phyloP scores from a whole-genome alignment of 2,113 vertebrate genomes.

The Proterorhinus semilunaris region DNA sequence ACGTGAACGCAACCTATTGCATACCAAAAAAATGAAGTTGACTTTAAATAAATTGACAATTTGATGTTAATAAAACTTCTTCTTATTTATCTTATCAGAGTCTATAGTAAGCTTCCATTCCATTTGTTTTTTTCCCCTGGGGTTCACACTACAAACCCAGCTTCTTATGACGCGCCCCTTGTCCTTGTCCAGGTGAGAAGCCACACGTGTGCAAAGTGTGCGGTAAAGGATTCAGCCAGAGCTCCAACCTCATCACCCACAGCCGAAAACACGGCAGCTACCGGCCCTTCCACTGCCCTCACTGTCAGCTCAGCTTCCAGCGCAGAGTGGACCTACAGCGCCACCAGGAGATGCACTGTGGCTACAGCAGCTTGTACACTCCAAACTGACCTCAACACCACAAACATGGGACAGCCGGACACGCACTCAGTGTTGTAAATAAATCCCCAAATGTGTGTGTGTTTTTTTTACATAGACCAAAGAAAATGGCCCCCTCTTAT shows the following conservation, averaged over 20 bases:
- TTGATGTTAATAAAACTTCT: no score
- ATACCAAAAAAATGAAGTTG: no score
- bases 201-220: constrained; percentile 81
- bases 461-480: neutral
- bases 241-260: constrained; percentile 83
- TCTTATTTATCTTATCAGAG: no score
- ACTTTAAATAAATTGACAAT: no score
- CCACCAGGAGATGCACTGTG: constrained; percentile 70
- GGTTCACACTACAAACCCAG: neutral
- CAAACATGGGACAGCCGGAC: constrained; percentile 1
- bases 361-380: constrained; percentile 22
- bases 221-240: constrained; percentile 78
- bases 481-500: no score
- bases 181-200: constrained; percentile 73
- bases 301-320: constrained; percentile 71
- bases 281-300: constrained; percentile 69
- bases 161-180: neutral
- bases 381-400: constrained; percentile 1
- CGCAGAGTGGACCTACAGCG: constrained; percentile 74
- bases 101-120: no score
- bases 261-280: constrained; percentile 77
- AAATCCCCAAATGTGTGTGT: neutral
- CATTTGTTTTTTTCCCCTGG: no score
- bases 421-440: constrained; percentile 1
- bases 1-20: no score